Evolutionary conservation across 1,140 invertebrate species (phyloP), one percentile per base, ranked within the genome.

Genomic region (Zophobas morio): DNA sequence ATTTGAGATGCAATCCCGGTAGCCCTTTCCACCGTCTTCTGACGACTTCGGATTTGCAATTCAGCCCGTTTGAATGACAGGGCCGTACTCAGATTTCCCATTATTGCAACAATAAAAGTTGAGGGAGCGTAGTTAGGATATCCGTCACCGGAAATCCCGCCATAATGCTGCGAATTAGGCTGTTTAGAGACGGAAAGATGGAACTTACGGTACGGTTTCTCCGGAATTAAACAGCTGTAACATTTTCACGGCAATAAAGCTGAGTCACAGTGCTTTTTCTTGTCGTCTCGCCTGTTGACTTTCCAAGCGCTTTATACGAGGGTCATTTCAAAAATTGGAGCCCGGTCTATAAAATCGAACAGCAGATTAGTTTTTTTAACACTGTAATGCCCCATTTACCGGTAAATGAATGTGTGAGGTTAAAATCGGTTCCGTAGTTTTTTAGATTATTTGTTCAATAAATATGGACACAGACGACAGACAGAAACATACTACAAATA

Each of bases 1-100:
- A 66, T 66, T 66, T 66, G 60, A 66, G 42, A 66, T 66, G 60
- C 60, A 66, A 66, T 66, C 60, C 60, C 60, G 60, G 60, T 66
- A 42, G 39, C 60, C 60, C 60, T 32, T 66, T 66, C 60, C 60
- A 40, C 36, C 60, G 60, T 66, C 60, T 66, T 66, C 37, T 39
- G 34, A 60, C 56, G 60, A 66, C 60, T 66, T 66, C 33, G 60
- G 60, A 66, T 66, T 39, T 66, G 60, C 60, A 66, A 66, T 66
- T 66, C 60, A 66, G 42, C 60, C 36, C 60, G 60, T 66, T 66
- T 66, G 60, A 66, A 66, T 66, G 60, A 66, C 60, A 66, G 39
- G 60, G 60, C 60, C n/a, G 60, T 66, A 66, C 39, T 66, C 60
- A 66, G 42, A 66, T n/a, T 39, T 6, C 37, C 60, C 60, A 42